Conservation (phyloP, 2,888 invertebrate genomes). For the Chymomyza fuscimana region DNA sequence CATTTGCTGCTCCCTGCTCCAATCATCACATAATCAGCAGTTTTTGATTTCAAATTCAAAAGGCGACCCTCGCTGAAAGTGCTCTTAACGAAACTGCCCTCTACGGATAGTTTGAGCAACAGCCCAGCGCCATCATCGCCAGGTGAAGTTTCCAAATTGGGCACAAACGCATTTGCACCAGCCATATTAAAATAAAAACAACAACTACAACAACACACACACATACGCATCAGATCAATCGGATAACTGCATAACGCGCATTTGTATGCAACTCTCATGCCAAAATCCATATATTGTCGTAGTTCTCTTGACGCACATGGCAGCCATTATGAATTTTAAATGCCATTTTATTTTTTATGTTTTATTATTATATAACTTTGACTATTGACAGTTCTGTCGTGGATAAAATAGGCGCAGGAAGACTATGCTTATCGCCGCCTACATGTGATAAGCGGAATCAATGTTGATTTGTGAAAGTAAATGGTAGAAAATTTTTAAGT, state of each 20-base stretch:
- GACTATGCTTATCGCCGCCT: not conserved
- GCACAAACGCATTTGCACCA: conserved; percentile 30
- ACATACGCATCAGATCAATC: not conserved
- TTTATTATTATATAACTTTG: conserved; percentile 2
- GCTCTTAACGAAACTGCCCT: conserved; percentile 82
- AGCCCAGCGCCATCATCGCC: conserved; percentile 83
- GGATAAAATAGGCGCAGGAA: not conserved
- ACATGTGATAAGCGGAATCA: not conserved
- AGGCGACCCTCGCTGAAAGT: conserved; percentile 81
- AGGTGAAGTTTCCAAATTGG: conserved; percentile 79
- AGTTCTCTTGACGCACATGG: conserved; percentile 38
- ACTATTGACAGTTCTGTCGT: conserved; percentile 3
- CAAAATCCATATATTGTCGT: conserved; percentile 18
- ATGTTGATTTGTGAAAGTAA: not conserved
- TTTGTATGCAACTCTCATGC: conserved; percentile 52
- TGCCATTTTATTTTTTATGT: not conserved
- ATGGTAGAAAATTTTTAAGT: not conserved
- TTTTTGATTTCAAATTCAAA: conserved; percentile 79
- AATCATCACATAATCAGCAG: conserved; percentile 39
- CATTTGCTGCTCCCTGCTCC: conserved; percentile 41
- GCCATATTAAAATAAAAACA: not conserved
- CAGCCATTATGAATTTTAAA: conserved; percentile 34
- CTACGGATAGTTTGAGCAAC: conserved; percentile 83
- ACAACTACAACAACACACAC: not conserved
- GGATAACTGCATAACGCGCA: conserved; percentile 20